phyloP scores from a whole-genome alignment of 2,797 vertebrate species.

The Danio aesculapii region DNA sequence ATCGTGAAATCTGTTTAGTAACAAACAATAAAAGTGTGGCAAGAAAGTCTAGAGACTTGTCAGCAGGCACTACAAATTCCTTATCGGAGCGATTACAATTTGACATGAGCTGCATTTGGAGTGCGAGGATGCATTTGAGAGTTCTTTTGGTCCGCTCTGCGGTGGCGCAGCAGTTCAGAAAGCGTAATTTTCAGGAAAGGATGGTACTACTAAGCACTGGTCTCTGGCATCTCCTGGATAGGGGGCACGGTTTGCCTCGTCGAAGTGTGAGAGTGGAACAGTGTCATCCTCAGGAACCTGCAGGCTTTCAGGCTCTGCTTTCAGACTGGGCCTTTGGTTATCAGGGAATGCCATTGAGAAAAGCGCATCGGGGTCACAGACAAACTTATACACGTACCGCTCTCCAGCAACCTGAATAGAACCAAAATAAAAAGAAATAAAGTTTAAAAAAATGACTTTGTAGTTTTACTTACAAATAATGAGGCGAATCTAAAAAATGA shows the following conservation, averaged over 20 bases:
- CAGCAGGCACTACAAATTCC: constrained; percentile 4
- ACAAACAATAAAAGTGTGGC: constrained; percentile 17
- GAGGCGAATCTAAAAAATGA: not conserved
- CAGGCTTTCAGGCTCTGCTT: constrained; percentile 84
- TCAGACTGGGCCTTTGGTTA: constrained; percentile 91
- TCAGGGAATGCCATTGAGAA: constrained; percentile 95
- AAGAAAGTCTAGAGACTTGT: constrained; percentile 30
- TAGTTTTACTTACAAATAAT: not conserved
- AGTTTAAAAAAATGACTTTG: not conserved
- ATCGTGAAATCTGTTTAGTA: constrained; percentile 20
- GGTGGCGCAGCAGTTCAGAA: constrained; percentile 77
- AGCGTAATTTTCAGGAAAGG: constrained; percentile 85
- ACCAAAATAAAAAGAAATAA: not conserved
- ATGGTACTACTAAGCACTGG: constrained; percentile 79
- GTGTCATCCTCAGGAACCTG: constrained; percentile 84
- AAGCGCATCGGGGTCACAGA: constrained; percentile 92
- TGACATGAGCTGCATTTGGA: constrained; percentile 14
- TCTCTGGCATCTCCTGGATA: constrained; percentile 85
- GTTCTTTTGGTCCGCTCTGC: constrained; percentile 37
- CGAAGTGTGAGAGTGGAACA: constrained; percentile 84
- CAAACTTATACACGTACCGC: constrained; percentile 95
- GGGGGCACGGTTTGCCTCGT: constrained; percentile 78
- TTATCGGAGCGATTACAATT: constrained; percentile 15
- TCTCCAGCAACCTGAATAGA: constrained; percentile 89
- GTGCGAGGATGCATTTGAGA: constrained; percentile 4